phyloP scores from a whole-genome alignment of 2,113 vertebrate species.

The Lepus timidus region DNA sequence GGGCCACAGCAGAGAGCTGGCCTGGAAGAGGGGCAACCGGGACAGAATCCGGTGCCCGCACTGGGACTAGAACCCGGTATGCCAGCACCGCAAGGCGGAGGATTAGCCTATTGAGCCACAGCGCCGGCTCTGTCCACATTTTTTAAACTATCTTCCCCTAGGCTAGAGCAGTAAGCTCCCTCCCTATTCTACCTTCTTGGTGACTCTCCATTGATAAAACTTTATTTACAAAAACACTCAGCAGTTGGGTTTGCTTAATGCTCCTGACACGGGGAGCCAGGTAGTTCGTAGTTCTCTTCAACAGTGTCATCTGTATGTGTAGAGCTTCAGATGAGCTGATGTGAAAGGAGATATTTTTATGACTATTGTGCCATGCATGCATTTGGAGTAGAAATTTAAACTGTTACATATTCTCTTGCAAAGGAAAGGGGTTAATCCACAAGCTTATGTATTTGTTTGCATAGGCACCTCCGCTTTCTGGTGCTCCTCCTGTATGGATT shows the following conservation, averaged over 20 bases:
- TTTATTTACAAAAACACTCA: background rate
- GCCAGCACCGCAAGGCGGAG: accelerated
- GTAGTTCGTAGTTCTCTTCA: background rate
- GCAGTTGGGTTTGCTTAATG: background rate
- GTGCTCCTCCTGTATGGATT: background rate
- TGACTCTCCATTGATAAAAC: background rate
- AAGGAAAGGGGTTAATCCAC: background rate
- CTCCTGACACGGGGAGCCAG: background rate
- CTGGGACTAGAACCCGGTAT: no score
- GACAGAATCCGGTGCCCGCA: no score
- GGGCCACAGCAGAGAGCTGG: no score
- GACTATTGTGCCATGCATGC: background rate
- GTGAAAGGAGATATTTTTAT: background rate
- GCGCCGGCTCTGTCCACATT: no score
- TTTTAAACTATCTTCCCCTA: no score
- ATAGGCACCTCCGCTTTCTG: background rate
- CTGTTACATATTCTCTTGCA: background rate
- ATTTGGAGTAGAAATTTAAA: background rate
- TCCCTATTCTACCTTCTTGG: no score
- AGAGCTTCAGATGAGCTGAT: background rate
- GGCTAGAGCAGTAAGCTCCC: no score
- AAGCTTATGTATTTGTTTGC: background rate
- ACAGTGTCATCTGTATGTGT: accelerated
- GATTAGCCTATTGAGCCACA: no score
- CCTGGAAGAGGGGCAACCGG: no score